Evolutionary conservation across 2,888 invertebrate species (phyloP).

Genomic region (Xestoiulus laeticollis): DNA sequence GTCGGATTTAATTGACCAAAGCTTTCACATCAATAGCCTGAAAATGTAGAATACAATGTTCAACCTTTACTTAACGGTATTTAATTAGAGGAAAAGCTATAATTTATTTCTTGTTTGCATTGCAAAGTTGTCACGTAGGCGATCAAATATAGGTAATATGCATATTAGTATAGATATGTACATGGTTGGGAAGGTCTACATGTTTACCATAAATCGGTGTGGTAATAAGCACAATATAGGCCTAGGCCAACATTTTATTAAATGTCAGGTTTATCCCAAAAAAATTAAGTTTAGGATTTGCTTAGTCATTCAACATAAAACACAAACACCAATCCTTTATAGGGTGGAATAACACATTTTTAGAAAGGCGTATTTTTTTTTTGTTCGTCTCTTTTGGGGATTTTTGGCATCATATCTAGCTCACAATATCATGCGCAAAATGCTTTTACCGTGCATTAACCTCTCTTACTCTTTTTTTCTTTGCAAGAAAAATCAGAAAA

Average conservation of each 20-base stretch:
- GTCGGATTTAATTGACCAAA: neutral
- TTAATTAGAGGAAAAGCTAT: neutral
- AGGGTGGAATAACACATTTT: neutral
- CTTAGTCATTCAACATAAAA: neutral
- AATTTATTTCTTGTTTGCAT: neutral
- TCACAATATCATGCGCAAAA: neutral
- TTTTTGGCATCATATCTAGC: conserved; percentile 8
- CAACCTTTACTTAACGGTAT: neutral
- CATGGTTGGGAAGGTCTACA: neutral
- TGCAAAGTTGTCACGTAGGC: neutral
- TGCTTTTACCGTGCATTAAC: conserved; percentile 14
- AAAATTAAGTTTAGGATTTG: neutral
- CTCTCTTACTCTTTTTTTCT: neutral
- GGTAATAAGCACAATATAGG: neutral
- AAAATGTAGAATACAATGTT: neutral
- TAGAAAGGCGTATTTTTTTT: neutral
- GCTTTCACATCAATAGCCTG: neutral
- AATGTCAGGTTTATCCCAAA: neutral
- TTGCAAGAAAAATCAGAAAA: conserved; percentile 2
- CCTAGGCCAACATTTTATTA: neutral
- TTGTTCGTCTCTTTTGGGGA: neutral
- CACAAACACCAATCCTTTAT: neutral
- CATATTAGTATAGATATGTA: neutral
- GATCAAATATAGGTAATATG: neutral
- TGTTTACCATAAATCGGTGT: neutral